Conservation (phyloP, 2,797 vertebrate species). For the Pteropus rufus region DNA sequence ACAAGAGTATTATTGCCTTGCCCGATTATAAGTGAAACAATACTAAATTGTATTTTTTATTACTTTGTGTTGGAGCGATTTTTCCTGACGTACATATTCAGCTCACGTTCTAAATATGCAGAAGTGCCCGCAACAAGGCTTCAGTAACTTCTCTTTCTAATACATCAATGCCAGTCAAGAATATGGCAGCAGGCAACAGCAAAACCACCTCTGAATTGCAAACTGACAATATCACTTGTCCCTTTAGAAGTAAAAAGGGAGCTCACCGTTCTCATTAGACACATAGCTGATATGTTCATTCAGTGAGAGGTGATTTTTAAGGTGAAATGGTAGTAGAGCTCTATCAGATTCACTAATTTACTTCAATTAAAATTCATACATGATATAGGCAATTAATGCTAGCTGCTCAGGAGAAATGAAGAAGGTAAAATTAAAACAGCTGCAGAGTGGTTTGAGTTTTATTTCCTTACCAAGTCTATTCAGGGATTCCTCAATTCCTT, state of each 20-base stretch:
- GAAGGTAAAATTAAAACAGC: not conserved
- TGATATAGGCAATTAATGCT: not conserved
- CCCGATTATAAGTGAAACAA: conserved; percentile 34
- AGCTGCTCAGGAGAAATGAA: not conserved
- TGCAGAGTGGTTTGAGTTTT: not conserved
- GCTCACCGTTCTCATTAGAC: not conserved
- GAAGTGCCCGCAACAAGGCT: not conserved
- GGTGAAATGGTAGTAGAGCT: not conserved
- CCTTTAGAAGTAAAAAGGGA: not conserved
- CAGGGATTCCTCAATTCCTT: not conserved
- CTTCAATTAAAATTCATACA: not conserved
- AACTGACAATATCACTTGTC: not conserved
- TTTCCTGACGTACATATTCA: conserved; percentile 36
- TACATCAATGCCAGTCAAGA: conserved; percentile 15
- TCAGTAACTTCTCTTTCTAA: not conserved
- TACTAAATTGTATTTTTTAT: conserved; percentile 33
- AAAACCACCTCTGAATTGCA: not conserved
- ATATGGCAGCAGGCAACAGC: not conserved
- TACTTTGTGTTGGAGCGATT: not conserved
- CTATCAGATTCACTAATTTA: not conserved
- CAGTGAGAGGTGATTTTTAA: not conserved
- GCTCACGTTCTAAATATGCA: conserved; percentile 1
- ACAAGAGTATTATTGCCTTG: not conserved
- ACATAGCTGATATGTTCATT: not conserved
- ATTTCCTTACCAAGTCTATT: not conserved